phyloP scores from a whole-genome alignment of 2,888 invertebrate species.

The Himalopsyche tibetana region DNA sequence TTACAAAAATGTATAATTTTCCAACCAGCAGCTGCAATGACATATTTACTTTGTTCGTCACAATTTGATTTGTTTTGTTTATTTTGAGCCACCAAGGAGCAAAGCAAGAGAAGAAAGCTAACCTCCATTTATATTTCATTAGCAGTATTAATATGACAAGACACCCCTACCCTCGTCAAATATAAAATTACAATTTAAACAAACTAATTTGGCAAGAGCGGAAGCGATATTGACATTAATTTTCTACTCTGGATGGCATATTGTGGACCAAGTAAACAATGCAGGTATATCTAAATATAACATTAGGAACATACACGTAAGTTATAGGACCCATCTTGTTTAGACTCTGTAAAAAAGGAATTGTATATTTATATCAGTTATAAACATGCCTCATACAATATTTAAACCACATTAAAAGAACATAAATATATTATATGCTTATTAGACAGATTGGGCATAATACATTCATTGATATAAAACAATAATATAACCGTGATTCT shows the following conservation, averaged over 20 bases:
- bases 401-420: no score
- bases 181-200: slow-evolving; percentile 42
- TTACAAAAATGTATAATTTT: neutral
- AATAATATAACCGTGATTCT: no score
- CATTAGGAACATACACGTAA: no score
- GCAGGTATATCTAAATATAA: neutral
- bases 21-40: slow-evolving; percentile 6
- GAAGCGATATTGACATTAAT: slow-evolving; percentile 31
- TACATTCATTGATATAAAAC: no score
- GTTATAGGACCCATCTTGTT: no score
- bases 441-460: no score
- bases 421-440: no score
- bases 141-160: slow-evolving; percentile 35
- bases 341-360: no score
- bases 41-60: slow-evolving; percentile 15
- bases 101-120: slow-evolving; percentile 21
- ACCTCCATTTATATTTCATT: slow-evolving; percentile 40
- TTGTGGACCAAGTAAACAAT: neutral
- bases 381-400: no score
- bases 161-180: slow-evolving; percentile 40
- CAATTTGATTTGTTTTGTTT: slow-evolving; percentile 32
- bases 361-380: no score
- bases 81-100: slow-evolving; percentile 3
- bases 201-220: slow-evolving; percentile 36
- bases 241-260: slow-evolving; percentile 3